Conservation (phyloP, 2,113 vertebrate genomes). For the Naja naja region DNA sequence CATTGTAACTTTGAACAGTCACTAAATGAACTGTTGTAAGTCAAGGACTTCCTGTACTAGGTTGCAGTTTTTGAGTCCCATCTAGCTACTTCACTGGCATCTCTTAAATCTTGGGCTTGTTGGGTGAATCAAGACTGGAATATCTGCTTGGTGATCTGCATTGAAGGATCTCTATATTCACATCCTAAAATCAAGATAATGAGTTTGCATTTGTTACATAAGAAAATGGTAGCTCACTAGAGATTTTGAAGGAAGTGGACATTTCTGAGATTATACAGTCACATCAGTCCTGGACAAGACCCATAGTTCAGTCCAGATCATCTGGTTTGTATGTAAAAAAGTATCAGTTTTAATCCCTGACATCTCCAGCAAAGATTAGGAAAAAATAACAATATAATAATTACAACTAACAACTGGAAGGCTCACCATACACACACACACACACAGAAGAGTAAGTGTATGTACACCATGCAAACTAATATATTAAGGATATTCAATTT, state of each 20-base stretch:
- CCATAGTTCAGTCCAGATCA: not conserved
- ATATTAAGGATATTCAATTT: not conserved
- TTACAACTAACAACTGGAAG: not conserved
- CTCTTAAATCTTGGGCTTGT: not conserved
- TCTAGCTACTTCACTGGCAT: not conserved
- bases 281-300: not conserved
- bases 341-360: not conserved
- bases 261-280: not conserved
- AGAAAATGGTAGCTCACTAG: not conserved
- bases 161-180: not conserved
- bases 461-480: not conserved
- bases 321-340: not conserved
- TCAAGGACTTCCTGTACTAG: not conserved
- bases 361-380: not conserved
- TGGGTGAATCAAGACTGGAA: not conserved
- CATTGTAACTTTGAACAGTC: too few relatives aligned
- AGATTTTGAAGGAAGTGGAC: not conserved
- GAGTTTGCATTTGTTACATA: not conserved
- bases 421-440: not conserved
- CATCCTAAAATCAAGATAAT: not conserved
- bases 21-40: too few relatives aligned
- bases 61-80: not conserved
- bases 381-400: not conserved
- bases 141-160: not conserved
- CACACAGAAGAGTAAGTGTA: not conserved